Evolutionary conservation across 2,113 vertebrate species (phyloP).

Genomic region (Chaetops frenatus): DNA sequence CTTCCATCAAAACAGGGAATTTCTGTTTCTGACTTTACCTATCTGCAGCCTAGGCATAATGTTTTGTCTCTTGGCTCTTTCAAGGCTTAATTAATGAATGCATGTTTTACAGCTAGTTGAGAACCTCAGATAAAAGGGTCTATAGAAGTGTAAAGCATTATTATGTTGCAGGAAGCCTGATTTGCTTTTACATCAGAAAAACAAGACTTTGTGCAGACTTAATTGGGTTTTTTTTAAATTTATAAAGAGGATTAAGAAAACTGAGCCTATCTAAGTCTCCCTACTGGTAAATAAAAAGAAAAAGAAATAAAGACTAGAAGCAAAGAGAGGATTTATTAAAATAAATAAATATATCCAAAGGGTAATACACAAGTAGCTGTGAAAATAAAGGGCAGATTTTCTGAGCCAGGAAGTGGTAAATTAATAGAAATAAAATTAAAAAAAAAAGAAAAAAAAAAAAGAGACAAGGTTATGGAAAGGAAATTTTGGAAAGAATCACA

Average conservation of each 20-base stretch:
- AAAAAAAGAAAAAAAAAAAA: neutral
- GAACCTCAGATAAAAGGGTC: conserved; percentile 23
- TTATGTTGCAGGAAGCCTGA: conserved; percentile 11
- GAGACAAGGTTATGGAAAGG: neutral
- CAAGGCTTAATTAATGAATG: conserved; percentile 22
- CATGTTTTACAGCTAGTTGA: conserved; percentile 24
- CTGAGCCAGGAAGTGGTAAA: neutral
- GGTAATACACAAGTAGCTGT: neutral
- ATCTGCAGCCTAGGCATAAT: neutral
- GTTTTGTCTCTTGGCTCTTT: neutral
- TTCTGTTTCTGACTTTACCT: neutral
- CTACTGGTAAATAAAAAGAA: conserved; percentile 50
- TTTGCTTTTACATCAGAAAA: conserved; percentile 35
- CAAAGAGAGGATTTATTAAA: conserved; percentile 35
- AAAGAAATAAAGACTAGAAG: conserved; percentile 32
- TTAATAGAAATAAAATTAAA: neutral
- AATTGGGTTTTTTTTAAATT: conserved; percentile 32
- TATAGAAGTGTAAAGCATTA: conserved; percentile 21
- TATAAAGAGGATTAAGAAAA: conserved; percentile 64
- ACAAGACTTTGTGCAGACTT: conserved; percentile 44
- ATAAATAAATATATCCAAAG: conserved; percentile 26
- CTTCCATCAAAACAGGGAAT: neutral
- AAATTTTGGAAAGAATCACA: neutral
- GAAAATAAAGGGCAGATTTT: neutral
- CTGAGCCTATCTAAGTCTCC: conserved; percentile 59